These are phyloP conservation scores for Drosophila orena DNA, from an alignment of 1,140 invertebrate genomes.

Conservation along the genomic window DNA sequence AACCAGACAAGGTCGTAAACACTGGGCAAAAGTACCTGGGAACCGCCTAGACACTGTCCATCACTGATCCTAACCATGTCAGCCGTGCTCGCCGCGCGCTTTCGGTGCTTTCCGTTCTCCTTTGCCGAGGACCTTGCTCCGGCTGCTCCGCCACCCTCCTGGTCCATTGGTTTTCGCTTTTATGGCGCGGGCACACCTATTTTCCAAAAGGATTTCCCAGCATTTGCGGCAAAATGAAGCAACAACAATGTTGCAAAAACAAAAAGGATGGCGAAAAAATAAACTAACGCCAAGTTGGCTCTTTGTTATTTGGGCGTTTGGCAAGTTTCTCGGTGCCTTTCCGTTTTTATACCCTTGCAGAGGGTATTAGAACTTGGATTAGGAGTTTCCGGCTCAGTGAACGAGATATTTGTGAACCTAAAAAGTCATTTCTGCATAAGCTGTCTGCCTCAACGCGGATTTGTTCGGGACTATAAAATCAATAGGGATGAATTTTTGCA, in stretches of 20 bases:
- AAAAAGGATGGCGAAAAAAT: constrained; percentile 34
- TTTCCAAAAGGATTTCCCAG: constrained; percentile 75
- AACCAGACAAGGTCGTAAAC: neutral
- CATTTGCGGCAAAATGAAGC: constrained; percentile 67
- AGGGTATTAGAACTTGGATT: constrained; percentile 48
- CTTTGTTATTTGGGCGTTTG: constrained; percentile 55
- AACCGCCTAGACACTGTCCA: constrained; percentile 10
- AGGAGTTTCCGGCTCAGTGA: constrained; percentile 47
- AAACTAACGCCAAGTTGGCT: constrained; percentile 56
- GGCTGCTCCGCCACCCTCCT: constrained; percentile 1
- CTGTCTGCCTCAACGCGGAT: constrained; percentile 45
- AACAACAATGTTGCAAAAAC: constrained; percentile 52
- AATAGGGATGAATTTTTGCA: constrained; percentile 31
- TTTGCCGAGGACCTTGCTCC: constrained; percentile 5
- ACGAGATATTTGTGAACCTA: constrained; percentile 34
- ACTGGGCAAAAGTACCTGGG: constrained; percentile 1
- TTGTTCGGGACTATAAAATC: constrained; percentile 39
- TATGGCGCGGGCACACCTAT: constrained; percentile 72
- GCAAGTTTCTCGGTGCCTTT: constrained; percentile 42
- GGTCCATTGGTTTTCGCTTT: constrained; percentile 68
- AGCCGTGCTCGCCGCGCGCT: constrained; percentile 12
- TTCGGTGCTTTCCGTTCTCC: constrained; percentile 5
- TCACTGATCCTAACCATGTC: constrained; percentile 48
- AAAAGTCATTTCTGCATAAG: constrained; percentile 48
- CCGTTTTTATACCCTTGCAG: constrained; percentile 44